A percentile compares a stretch with the other conserved stretches of the same genome.
Conservation (phyloP, 2,797 vertebrate species). For the Austrolebias charrua region DNA sequence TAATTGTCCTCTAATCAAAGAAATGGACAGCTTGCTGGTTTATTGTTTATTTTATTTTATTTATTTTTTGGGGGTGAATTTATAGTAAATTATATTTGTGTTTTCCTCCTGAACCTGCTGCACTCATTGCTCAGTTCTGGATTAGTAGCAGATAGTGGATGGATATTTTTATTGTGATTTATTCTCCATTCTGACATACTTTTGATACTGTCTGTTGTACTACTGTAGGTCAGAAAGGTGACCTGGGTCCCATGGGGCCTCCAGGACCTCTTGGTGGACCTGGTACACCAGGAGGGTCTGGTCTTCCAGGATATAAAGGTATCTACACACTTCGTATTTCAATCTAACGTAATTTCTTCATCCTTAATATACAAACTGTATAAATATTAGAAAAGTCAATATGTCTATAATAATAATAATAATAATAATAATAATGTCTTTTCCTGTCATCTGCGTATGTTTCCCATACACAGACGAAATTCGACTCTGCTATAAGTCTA, state of each 20-base stretch:
- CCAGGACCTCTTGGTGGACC: constrained; percentile 86
- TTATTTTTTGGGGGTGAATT: not conserved
- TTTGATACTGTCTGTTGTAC: not conserved
- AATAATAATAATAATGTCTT: no score
- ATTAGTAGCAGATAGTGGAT: no score
- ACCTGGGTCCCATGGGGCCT: constrained; percentile 90
- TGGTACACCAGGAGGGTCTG: constrained; percentile 83
- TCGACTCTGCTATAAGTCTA: no score
- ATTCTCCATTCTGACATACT: not conserved
- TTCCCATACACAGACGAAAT: no score
- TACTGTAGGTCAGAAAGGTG: constrained; percentile 88
- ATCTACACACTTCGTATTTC: constrained; percentile 6
- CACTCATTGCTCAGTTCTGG: no score
- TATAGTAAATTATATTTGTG: not conserved
- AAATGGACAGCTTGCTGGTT: no score
- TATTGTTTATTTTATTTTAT: no score
- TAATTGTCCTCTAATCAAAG: no score
- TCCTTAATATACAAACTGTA: no score
- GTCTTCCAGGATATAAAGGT: constrained; percentile 90
- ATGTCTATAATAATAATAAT: no score
- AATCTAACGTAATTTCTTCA: not conserved
- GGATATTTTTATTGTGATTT: not conserved
- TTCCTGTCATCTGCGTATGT: no score
- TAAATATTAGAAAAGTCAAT: not conserved
- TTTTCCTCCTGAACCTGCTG: not conserved